Percentiles rank a stretch among this genome's conserved stretches.
These are phyloP conservation scores for Phenganax stokvisi DNA, from an alignment of 92 coral and sea anemone species.

Conservation along the genomic window DNA sequence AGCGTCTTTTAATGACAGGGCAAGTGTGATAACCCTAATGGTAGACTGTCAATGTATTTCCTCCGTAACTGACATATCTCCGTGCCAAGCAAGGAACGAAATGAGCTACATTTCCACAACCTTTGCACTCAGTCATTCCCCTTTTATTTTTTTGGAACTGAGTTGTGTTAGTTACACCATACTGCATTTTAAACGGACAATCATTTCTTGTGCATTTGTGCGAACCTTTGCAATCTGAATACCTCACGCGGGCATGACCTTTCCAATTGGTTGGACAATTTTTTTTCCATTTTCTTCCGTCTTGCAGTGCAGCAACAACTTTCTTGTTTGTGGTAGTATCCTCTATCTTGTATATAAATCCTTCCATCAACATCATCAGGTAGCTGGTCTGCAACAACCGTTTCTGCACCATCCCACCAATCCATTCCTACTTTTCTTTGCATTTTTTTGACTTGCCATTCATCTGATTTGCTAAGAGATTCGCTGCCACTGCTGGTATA, in stretches of 20 bases:
- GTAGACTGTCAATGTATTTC: constrained; percentile 20
- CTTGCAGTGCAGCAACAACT: constrained; percentile 16
- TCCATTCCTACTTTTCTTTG: constrained; percentile 34
- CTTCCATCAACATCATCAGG: background rate
- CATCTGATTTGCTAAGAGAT: too few relatives aligned
- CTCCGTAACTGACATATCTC: constrained; percentile 17
- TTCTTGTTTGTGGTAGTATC: constrained; percentile 19
- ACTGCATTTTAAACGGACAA: constrained; percentile 37
- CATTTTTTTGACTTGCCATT: too few relatives aligned
- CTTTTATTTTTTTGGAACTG: constrained; percentile 23
- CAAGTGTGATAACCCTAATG: constrained; percentile 53
- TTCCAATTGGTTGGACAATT: constrained; percentile 18
- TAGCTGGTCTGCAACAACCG: constrained; percentile 19
- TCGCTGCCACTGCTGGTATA: too few relatives aligned
- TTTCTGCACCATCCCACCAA: constrained; percentile 35
- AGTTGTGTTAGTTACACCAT: constrained; percentile 30
- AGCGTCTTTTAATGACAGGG: constrained; percentile 28
- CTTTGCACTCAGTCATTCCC: constrained; percentile 45
- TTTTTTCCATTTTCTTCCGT: constrained; percentile 32
- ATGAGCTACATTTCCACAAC: constrained; percentile 1
- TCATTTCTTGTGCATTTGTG: constrained; percentile 25
- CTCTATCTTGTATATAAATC: background rate
- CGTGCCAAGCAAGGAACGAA: constrained; percentile 24
- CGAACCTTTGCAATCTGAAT: constrained; percentile 32
- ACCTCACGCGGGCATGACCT: constrained; percentile 2